Conservation (phyloP, 2,797 vertebrate genomes). For the Hephaestus fuliginosus region DNA sequence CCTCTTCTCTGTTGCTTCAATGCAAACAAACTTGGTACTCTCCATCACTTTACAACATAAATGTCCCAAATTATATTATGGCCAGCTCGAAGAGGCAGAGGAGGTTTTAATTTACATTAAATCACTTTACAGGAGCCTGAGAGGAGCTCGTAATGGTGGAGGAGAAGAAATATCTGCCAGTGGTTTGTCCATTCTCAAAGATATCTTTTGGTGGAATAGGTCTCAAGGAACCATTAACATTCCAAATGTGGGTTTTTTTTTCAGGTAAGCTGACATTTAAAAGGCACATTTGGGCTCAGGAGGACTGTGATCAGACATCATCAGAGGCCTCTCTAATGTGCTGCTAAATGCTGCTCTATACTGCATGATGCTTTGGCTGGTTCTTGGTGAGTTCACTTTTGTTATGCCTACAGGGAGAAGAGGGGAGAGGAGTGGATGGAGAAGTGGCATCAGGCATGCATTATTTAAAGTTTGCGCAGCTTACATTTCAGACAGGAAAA, state of each 20-base stretch:
- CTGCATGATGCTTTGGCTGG: constrained; percentile 3
- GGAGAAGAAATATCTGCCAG: constrained; percentile 29
- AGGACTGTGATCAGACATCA: constrained; percentile 34
- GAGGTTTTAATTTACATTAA: constrained; percentile 54
- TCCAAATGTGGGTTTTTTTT: constrained; percentile 30
- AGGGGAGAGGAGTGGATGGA: constrained; percentile 16
- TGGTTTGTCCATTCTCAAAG: constrained; percentile 28
- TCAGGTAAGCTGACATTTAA: constrained; percentile 55
- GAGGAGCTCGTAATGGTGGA: constrained; percentile 37
- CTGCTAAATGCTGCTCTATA: constrained; percentile 45
- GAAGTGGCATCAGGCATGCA: constrained; percentile 46
- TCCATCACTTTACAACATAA: constrained; percentile 42
- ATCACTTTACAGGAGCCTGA: constrained; percentile 36
- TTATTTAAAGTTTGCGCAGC: constrained; percentile 56
- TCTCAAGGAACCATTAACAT: constrained; percentile 32
- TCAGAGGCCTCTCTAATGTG: constrained; percentile 34
- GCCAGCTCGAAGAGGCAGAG: constrained; percentile 31
- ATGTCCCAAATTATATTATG: constrained; percentile 48
- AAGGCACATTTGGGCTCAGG: constrained; percentile 35
- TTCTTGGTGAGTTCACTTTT: constrained; percentile 38
- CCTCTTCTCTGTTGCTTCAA: constrained; percentile 26
- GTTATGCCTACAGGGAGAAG: constrained; percentile 28
- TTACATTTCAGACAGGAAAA: constrained; percentile 41
- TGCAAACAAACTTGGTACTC: constrained; percentile 6
- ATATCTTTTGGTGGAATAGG: constrained; percentile 18